Evolutionary conservation across 2,797 vertebrate genomes (phyloP), one percentile per base, ranked within the genome.

Genomic region (Saxicola maurus): DNA sequence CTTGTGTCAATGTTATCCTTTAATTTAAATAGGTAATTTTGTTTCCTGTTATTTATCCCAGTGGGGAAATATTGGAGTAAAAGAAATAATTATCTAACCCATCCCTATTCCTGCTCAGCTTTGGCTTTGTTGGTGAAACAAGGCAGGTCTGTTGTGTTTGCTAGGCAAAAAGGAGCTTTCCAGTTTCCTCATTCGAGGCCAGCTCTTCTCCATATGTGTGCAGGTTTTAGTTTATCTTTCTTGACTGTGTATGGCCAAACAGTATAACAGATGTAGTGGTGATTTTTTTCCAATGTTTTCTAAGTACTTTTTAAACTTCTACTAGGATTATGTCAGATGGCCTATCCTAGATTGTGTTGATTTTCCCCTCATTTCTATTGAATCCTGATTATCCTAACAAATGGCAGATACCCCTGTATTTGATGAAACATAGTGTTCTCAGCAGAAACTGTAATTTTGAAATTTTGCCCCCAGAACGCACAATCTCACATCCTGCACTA

Each of bases 321-420:
- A 11, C 31, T 25, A 81, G 62, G 69, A 85, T 75, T 49, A 40
- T 2, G 8, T 57, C 72, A 88, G 11, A 48, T 48, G 40, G n/a
- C 42, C 33, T 25, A 15, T 45, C 20, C 55, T 48, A 20, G 25
- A 11, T 37, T 57, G 21, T 57, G 82, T 57, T 68, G 24, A 13
- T 31, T 13, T 17, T 8, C 2, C 2, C 17, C 0, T 4, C 2
- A 0, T 13, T 8, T 15, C 37, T 13, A 6, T 1, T 3, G 17
- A 66, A 31, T 78, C n/a, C 30, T 10, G 24, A 21, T 66, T 73
- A 46, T 76, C 46, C 49, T 52, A 23, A 43, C 27, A 51, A 51
- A 73, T 51, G 15, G n/a, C n/a, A 73, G 43, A 57, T 49, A 42
- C 27, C 31, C 18, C 25, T 24, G 28, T 38, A 25, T 68, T 83